These are phyloP conservation scores for Eristalinus sepulchralis DNA, from an alignment of 2,888 invertebrate genomes.

Conservation along the genomic window DNA sequence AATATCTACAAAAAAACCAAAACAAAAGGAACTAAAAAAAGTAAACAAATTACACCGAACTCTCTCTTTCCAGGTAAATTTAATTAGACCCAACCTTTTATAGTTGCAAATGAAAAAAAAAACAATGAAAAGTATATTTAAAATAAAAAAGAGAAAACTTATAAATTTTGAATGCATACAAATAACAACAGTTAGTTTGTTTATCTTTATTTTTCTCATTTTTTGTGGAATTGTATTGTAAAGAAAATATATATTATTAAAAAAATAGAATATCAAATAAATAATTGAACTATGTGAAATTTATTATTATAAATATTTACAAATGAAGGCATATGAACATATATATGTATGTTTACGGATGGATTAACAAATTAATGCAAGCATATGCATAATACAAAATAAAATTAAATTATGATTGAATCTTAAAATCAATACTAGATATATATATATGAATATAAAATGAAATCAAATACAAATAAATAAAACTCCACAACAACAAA, in stretches of 20 bases:
- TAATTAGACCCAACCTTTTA: conserved; percentile 29
- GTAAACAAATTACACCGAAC: conserved; percentile 35
- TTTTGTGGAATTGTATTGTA: conserved; percentile 57
- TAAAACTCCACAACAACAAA: conserved; percentile 47
- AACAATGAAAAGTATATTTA: conserved; percentile 4
- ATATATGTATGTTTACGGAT: conserved; percentile 55
- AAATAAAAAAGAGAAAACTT: conserved; percentile 26
- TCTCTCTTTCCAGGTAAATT: conserved; percentile 34
- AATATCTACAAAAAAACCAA: conserved; percentile 8
- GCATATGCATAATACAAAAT: conserved; percentile 62
- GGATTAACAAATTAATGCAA: conserved; percentile 22
- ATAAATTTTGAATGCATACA: conserved; percentile 15
- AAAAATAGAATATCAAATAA: conserved; percentile 69
- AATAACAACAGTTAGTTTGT: neutral
- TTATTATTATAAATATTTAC: conserved; percentile 74
- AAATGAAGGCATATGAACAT: conserved; percentile 58
- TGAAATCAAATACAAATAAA: conserved; percentile 45
- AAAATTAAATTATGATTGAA: conserved; percentile 56
- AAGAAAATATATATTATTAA: conserved; percentile 43
- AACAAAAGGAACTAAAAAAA: neutral
- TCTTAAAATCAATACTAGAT: conserved; percentile 51
- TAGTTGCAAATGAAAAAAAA: conserved; percentile 25
- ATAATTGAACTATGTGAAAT: conserved; percentile 68
- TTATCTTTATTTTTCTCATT: conserved; percentile 14
- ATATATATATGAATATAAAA: conserved; percentile 56